These are phyloP conservation scores for Coremacera marginata DNA, from an alignment of 2,888 invertebrate species.

Conservation along the genomic window DNA sequence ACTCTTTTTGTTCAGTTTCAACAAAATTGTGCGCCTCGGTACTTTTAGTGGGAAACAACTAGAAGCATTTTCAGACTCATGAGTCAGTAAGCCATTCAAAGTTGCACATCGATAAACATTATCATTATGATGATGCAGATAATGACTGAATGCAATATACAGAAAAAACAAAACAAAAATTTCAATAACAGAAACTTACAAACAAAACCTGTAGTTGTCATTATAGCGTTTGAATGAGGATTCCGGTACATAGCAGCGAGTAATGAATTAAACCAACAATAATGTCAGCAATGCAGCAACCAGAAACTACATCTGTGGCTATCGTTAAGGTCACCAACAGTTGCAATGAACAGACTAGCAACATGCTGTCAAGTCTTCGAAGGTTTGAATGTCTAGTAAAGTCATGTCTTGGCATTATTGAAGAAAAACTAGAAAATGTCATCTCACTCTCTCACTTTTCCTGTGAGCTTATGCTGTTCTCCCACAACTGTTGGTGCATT, in stretches of 20 bases:
- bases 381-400: not conserved
- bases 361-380: not conserved
- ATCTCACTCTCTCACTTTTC: too few species aligned
- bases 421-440: too few species aligned
- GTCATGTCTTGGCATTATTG: not conserved
- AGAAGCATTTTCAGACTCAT: too few species aligned
- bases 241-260: too few species aligned
- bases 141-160: not conserved
- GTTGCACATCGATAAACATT: too few species aligned
- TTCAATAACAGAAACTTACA: not conserved
- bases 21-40: too few species aligned
- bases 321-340: not conserved
- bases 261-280: not conserved
- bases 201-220: too few species aligned
- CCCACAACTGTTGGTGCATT: not conserved
- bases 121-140: too few species aligned
- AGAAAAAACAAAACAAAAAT: not conserved
- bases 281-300: not conserved
- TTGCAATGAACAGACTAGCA: not conserved
- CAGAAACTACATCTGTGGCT: not conserved
- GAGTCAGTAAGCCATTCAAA: too few species aligned
- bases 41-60: too few species aligned
- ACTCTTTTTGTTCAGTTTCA: too few species aligned
- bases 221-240: too few species aligned
- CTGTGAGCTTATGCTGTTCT: not conserved